Conservation (phyloP, 2,797 vertebrate genomes). For the Echiichthys vipera region DNA sequence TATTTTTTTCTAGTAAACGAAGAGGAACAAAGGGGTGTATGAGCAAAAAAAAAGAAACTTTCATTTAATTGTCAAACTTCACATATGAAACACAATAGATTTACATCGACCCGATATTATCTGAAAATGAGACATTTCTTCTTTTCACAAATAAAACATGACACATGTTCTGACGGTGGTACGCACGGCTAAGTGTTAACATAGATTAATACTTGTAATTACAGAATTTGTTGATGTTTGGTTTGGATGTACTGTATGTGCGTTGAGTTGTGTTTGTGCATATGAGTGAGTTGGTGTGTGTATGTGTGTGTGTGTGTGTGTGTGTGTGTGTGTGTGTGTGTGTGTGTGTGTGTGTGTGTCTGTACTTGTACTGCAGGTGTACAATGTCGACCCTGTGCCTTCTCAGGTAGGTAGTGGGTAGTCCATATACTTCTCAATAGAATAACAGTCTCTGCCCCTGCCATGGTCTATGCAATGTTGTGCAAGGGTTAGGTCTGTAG, state of each 20-base stretch:
- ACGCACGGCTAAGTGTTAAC: conserved; percentile 77
- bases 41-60: conserved; percentile 55
- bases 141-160: conserved; percentile 78
- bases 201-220: conserved; percentile 79
- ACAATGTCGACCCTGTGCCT: conserved; percentile 63
- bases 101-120: conserved; percentile 68
- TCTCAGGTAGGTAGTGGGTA: conserved; percentile 63
- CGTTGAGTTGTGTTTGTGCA: conserved; percentile 25
- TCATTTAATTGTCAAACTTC: conserved; percentile 63
- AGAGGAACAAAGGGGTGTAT: conserved; percentile 51
- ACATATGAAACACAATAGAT: conserved; percentile 76
- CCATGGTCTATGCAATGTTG: conserved; percentile 62
- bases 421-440: conserved; percentile 46
- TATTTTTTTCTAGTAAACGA: conserved; percentile 57
- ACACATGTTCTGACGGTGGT: conserved; percentile 73
- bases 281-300: conserved; percentile 5
- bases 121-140: conserved; percentile 65
- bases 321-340: conserved; percentile 9
- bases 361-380: conserved; percentile 69
- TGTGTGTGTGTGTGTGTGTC: conserved; percentile 37
- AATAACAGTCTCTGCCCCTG: conserved; percentile 77
- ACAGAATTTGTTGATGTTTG: conserved; percentile 60
- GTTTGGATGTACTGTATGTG: conserved; percentile 47
- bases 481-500: conserved; percentile 51
- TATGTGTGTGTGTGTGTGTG: conserved; percentile 21